phyloP scores from a whole-genome alignment of 2,888 invertebrate species.

The Cephus pulcher region DNA sequence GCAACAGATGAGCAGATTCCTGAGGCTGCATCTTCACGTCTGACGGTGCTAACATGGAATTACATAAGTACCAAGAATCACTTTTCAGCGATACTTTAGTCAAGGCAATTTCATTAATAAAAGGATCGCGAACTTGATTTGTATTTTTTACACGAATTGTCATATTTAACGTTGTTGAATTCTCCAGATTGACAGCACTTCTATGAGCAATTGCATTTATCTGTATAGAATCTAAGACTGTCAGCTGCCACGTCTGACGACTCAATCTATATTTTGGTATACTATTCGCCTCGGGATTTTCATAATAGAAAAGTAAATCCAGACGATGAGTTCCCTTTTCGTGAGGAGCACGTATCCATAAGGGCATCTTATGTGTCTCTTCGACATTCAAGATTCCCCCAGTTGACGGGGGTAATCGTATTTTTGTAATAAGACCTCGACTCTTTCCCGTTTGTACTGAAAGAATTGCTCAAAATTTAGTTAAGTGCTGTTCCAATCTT shows the following conservation, averaged over 20 bases:
- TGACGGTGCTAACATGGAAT: constrained; percentile 56
- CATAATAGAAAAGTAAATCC: constrained; percentile 81
- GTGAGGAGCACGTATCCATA: constrained; percentile 80
- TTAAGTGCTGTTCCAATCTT: neutral
- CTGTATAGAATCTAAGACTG: constrained; percentile 73
- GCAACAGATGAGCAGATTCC: constrained; percentile 69
- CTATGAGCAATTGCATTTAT: constrained; percentile 70
- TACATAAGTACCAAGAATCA: constrained; percentile 71
- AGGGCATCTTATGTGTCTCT: constrained; percentile 68
- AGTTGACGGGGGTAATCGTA: constrained; percentile 57
- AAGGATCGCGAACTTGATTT: constrained; percentile 73
- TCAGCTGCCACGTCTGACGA: constrained; percentile 75
- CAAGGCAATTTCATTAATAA: constrained; percentile 70
- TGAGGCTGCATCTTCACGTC: constrained; percentile 67
- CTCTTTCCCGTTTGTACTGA: constrained; percentile 59
- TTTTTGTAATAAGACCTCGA: constrained; percentile 65
- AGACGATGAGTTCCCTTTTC: constrained; percentile 73
- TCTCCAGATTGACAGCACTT: constrained; percentile 65
- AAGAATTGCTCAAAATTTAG: constrained; percentile 23
- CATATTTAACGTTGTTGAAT: constrained; percentile 72
- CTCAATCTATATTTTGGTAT: constrained; percentile 71
- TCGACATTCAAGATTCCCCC: constrained; percentile 69
- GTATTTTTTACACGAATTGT: constrained; percentile 78
- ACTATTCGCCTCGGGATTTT: constrained; percentile 67
- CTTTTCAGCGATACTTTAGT: constrained; percentile 73